A percentile compares a stretch with the other conserved stretches of the same genome.
These are phyloP conservation scores for Azemiops feae DNA, from an alignment of 2,113 vertebrate genomes.

Conservation along the genomic window DNA sequence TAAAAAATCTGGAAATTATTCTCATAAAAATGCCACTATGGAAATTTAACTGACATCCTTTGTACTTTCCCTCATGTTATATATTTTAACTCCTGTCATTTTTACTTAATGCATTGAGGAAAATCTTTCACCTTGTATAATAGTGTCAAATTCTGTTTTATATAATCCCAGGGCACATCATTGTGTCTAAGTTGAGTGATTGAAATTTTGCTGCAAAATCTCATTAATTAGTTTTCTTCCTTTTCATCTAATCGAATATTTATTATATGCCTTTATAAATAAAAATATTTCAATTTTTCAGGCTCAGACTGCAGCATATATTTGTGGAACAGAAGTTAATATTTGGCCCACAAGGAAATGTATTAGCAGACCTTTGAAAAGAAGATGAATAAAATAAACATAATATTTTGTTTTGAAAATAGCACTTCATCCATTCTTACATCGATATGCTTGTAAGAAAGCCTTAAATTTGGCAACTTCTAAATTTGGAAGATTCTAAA, in stretches of 20 bases:
- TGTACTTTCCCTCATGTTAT: neutral
- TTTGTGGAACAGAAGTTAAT: conserved; percentile 10
- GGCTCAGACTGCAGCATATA: neutral
- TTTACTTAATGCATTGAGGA: neutral
- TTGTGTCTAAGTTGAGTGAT: neutral
- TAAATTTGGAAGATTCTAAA: neutral
- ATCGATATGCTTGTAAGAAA: neutral
- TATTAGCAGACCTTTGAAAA: conserved; percentile 5
- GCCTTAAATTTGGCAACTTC: neutral
- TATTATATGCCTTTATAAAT: conserved; percentile 7
- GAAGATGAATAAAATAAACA: conserved; percentile 17
- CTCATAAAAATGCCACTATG: neutral
- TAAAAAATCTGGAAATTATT: neutral
- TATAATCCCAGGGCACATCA: neutral
- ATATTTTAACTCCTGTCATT: neutral
- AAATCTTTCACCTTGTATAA: neutral
- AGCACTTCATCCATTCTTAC: neutral
- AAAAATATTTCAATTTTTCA: neutral
- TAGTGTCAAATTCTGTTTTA: neutral
- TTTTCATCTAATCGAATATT: neutral
- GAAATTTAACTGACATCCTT: neutral
- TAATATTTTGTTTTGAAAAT: neutral
- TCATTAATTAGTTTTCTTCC: neutral
- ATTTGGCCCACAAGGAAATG: neutral
- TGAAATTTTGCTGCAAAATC: neutral